phyloP scores from a whole-genome alignment of 2,888 invertebrate genomes.

The Phyllotreta cruciferae region DNA sequence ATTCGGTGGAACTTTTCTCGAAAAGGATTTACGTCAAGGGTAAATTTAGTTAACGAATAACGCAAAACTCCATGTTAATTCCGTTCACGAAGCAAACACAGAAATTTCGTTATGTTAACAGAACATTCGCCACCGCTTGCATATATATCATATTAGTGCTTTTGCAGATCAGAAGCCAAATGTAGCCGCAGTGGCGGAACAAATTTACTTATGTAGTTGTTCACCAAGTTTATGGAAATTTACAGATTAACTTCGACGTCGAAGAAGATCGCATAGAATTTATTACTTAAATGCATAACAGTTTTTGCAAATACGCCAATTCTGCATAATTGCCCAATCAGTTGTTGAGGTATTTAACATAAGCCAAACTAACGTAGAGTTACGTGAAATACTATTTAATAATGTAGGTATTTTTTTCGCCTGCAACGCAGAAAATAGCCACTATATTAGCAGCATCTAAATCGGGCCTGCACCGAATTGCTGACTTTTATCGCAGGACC shows the following conservation, averaged over 20 bases:
- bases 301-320: too few species aligned
- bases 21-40: slow-evolving; percentile 43
- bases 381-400: too few species aligned
- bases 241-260: not conserved
- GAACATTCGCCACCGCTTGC: slow-evolving; percentile 30
- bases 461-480: slow-evolving; percentile 9
- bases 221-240: slow-evolving; percentile 11
- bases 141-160: slow-evolving; percentile 38
- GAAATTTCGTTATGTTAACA: slow-evolving; percentile 35
- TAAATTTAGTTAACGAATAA: slow-evolving; percentile 49
- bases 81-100: slow-evolving; percentile 36
- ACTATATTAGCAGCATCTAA: slow-evolving; percentile 11
- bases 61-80: slow-evolving; percentile 50
- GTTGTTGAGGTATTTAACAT: too few species aligned
- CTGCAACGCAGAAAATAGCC: not conserved
- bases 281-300: too few species aligned
- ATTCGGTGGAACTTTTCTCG: slow-evolving; percentile 35
- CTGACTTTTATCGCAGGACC: slow-evolving; percentile 13
- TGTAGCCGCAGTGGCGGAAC: slow-evolving; percentile 26
- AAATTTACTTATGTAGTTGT: slow-evolving; percentile 11
- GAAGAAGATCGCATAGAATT: not conserved
- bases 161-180: slow-evolving; percentile 25
- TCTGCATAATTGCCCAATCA: too few species aligned
- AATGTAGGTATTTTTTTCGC: too few species aligned
- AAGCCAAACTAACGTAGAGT: too few species aligned